Percentiles rank a stretch among this genome's conserved stretches.
These are phyloP conservation scores for Psammodynastes pulverulentus DNA, from an alignment of 2,113 vertebrate genomes.

Conservation along the genomic window DNA sequence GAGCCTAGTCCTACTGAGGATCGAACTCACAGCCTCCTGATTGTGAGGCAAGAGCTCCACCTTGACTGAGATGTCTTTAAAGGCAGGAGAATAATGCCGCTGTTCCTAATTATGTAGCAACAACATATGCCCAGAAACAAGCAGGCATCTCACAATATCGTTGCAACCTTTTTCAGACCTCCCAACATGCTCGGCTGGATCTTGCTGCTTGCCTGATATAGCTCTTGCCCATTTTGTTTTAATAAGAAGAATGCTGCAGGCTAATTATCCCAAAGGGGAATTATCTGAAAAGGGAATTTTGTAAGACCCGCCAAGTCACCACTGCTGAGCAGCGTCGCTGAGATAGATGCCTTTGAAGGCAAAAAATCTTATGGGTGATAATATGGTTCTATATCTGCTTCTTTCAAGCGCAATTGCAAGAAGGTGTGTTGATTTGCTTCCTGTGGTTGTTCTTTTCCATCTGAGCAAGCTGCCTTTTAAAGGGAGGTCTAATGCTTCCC, in stretches of 20 bases:
- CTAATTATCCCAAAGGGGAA: conserved; percentile 39
- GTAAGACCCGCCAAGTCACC: conserved; percentile 45
- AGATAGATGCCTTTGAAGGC: conserved; percentile 50
- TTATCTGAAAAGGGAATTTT: conserved; percentile 38
- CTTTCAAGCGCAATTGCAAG: conserved; percentile 36
- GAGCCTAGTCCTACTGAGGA: no score
- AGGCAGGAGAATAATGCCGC: background rate
- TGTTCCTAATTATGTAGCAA: background rate
- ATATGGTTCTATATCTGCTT: conserved; percentile 51
- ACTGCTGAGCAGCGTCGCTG: conserved; percentile 19
- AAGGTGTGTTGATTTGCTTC: conserved; percentile 1
- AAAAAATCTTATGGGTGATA: conserved; percentile 43
- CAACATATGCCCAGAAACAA: background rate
- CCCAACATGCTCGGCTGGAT: conserved; percentile 21
- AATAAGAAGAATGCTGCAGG: background rate
- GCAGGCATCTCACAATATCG: background rate
- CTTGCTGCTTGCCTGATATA: conserved; percentile 31
- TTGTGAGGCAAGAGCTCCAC: no score
- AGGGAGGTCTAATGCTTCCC: background rate
- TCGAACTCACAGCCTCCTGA: no score
- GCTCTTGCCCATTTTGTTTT: background rate
- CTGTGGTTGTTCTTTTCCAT: conserved; percentile 20
- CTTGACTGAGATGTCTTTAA: no score
- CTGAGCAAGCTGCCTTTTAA: background rate
- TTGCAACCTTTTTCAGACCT: background rate